Evolutionary conservation across 2,797 vertebrate genomes (phyloP).

Genomic region (Sebastolobus altivelis): DNA sequence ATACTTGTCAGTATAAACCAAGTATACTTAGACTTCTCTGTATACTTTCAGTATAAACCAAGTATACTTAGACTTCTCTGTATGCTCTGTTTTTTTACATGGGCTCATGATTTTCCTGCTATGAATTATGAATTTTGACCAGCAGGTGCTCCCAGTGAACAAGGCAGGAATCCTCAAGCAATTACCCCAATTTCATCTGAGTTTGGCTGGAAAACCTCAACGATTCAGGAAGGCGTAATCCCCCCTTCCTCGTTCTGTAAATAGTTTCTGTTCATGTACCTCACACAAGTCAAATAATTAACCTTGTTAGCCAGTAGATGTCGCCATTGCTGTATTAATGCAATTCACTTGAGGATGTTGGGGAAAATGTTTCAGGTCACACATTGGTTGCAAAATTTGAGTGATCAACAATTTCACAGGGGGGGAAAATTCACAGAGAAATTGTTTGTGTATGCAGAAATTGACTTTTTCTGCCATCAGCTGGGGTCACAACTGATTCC

Average conservation of each 20-base stretch:
- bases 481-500: not conserved
- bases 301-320: slow-evolving; percentile 55
- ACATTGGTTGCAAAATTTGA: not conserved
- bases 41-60: no score
- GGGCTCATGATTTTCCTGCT: not conserved
- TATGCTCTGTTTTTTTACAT: no score
- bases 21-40: no score
- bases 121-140: not conserved
- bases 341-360: not conserved
- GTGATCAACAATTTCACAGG: not conserved
- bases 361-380: not conserved
- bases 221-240: not conserved
- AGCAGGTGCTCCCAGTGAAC: slow-evolving; percentile 2
- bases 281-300: not conserved
- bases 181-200: not conserved
- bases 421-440: not conserved
- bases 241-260: not conserved
- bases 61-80: no score
- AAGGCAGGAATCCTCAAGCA: not conserved
- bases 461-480: not conserved
- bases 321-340: slow-evolving; percentile 41
- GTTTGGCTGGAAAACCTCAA: not conserved
- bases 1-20: no score
- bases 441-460: not conserved
- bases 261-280: not conserved